These are phyloP conservation scores for Zaprionus inermis DNA, from an alignment of 1,140 invertebrate species.

Conservation along the genomic window DNA sequence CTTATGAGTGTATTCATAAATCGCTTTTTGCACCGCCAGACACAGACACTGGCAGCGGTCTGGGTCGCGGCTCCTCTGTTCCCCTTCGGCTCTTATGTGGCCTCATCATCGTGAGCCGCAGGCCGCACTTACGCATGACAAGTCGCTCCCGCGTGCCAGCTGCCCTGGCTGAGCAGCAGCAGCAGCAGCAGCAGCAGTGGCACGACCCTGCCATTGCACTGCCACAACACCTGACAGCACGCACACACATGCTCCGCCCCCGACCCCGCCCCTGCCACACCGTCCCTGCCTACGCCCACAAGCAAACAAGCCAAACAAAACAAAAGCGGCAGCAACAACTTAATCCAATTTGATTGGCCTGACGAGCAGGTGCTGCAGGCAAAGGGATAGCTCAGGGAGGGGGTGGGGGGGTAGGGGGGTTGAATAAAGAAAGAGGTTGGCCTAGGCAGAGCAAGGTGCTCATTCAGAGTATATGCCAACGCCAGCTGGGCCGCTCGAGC, in stretches of 20 bases:
- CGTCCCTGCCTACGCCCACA: conserved; percentile 11
- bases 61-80: conserved; percentile 2
- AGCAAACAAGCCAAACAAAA: conserved; percentile 33
- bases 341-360: conserved; percentile 78
- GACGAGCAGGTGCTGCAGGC: conserved; percentile 31
- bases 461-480: neutral
- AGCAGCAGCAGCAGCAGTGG: neutral
- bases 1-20: conserved; percentile 42
- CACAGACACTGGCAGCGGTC: conserved; percentile 1
- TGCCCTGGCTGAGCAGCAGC: no score
- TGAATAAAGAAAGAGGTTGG: neutral
- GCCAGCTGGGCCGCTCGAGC: neutral
- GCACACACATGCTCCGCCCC: conserved; percentile 11
- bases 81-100: conserved; percentile 34
- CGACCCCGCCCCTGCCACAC: neutral
- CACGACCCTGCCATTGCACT: conserved; percentile 5
- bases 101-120: conserved; percentile 36
- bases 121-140: conserved; percentile 31
- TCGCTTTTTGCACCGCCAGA: conserved; percentile 10
- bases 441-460: neutral
- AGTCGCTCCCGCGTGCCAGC: neutral
- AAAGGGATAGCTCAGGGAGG: neutral
- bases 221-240: conserved; percentile 8
- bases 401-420: neutral
- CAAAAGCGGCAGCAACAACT: conserved; percentile 66